Conservation (phyloP, 2,797 vertebrate genomes). For the Hoplostethus mediterraneus region DNA sequence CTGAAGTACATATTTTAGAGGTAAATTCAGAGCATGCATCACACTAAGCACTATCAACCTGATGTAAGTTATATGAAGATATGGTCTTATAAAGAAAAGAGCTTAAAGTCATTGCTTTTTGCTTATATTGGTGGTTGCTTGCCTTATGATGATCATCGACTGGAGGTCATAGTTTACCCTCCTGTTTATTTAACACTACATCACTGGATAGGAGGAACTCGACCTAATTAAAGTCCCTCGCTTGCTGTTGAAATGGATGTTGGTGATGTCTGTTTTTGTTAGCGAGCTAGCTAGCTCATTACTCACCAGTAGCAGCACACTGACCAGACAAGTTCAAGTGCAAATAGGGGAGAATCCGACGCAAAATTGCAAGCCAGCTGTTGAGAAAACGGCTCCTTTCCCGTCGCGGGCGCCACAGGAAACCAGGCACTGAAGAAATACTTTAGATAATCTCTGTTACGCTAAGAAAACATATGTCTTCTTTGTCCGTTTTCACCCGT, state of each 20-base stretch:
- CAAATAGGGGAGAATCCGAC: conserved; percentile 49
- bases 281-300: conserved; percentile 11
- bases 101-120: not conserved
- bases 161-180: too few relatives aligned
- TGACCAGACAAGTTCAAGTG: conserved; percentile 74
- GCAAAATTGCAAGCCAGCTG: conserved; percentile 62
- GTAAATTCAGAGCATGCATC: not conserved
- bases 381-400: conserved; percentile 49
- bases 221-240: too few relatives aligned
- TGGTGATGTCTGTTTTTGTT: not conserved
- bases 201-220: too few relatives aligned
- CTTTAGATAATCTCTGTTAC: not conserved
- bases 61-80: not conserved
- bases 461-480: not conserved
- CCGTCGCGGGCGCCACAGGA: conserved; percentile 42
- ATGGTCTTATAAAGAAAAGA: not conserved
- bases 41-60: not conserved
- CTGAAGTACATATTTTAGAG: too few relatives aligned
- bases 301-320: conserved; percentile 57
- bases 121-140: not conserved
- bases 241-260: not conserved
- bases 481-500: conserved; percentile 9
- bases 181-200: too few relatives aligned
- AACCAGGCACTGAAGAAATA: conserved; percentile 1
- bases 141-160: not conserved